Base-by-base conservation (phyloP, 2,113 vertebrate species). In the Chunga burmeisteri region DNA sequence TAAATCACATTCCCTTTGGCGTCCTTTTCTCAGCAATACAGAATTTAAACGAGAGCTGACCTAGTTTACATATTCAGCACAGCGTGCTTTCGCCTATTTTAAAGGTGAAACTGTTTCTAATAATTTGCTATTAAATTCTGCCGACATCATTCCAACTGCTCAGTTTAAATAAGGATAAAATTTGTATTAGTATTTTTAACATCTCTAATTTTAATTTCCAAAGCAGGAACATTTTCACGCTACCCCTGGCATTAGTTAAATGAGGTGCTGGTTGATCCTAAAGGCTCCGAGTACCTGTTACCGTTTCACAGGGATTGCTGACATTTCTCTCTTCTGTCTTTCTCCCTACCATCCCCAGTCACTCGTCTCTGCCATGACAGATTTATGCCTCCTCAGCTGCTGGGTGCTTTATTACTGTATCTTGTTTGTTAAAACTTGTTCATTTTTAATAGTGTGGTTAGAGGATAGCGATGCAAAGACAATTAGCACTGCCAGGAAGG, bases 1-100 rank as follows among this genome's bases (percentile, higher is more conserved):
- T 95, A 88, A 93, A 88, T 90, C 62, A 46, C 62, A 70, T 88
- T 92, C 88, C 94, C 74, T 86, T 85, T 73, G 88, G 88, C 1
- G 0, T 73, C 38, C 36, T 80, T 90, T 82, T 73, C 62, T 75
- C 58, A 73, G 82, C 44, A 90, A 44, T 65, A 82, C 11, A 40
- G 71, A 85, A 93, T 79, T 80, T 65, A 75, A 88, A 82, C 7
- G 2, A 93, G 36, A 63, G 14, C 44, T 88, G 93, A 86, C 82
- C 82, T 80, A 82, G 58, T 83, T 95, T 77, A 70, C 36, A 36
- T 50, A 86, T 27, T 72, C 74, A 88, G 30, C 61, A 56, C 14
- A 18, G 42, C 68, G 14, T n/a, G 21, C 18, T 79, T 96, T 85
- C 6, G 1, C 66, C 65, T 82, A 2, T 68, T 84, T 80, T 86